phyloP scores from a whole-genome alignment of 2,888 invertebrate genomes.

The Ephialtes manifestator region DNA sequence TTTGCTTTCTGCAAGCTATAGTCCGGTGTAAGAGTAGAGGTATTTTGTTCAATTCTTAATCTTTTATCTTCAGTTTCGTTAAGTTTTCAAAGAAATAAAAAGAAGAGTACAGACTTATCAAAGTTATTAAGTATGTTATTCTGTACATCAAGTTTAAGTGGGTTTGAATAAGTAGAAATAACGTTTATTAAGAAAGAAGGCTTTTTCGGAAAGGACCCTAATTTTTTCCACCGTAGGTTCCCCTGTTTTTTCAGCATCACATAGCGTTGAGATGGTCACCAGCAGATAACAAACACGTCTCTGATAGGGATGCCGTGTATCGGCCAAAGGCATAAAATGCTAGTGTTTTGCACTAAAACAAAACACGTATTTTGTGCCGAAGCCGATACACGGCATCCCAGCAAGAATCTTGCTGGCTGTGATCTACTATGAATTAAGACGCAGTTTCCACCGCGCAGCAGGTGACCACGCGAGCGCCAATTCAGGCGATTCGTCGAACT shows the following conservation, averaged over 20 bases:
- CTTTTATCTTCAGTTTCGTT: too few relatives aligned
- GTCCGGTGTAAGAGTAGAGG: slow-evolving; percentile 15
- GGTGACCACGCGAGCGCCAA: too few relatives aligned
- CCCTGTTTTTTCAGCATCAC: background rate
- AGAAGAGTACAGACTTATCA: too few relatives aligned
- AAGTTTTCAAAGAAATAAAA: too few relatives aligned
- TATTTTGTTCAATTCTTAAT: too few relatives aligned
- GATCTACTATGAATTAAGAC: slow-evolving; percentile 52
- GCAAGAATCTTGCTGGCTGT: slow-evolving; percentile 56
- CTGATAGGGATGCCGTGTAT: too few relatives aligned
- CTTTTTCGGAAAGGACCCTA: too few relatives aligned
- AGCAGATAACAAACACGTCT: slow-evolving; percentile 40
- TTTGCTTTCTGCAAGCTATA: slow-evolving; percentile 9
- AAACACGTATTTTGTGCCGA: too few relatives aligned
- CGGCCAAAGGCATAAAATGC: slow-evolving; percentile 51
- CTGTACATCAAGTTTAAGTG: background rate
- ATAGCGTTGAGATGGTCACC: slow-evolving; percentile 19
- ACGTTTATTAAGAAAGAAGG: background rate
- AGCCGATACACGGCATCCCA: too few relatives aligned
- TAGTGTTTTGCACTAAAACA: slow-evolving; percentile 66
- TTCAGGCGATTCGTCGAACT: too few relatives aligned
- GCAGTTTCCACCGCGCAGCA: too few relatives aligned
- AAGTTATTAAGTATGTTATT: slow-evolving; percentile 1
- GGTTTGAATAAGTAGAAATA: background rate
- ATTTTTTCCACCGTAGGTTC: background rate